These are phyloP conservation scores for Chrysoperla carnea DNA, from an alignment of 1,140 invertebrate genomes.

Conservation along the genomic window DNA sequence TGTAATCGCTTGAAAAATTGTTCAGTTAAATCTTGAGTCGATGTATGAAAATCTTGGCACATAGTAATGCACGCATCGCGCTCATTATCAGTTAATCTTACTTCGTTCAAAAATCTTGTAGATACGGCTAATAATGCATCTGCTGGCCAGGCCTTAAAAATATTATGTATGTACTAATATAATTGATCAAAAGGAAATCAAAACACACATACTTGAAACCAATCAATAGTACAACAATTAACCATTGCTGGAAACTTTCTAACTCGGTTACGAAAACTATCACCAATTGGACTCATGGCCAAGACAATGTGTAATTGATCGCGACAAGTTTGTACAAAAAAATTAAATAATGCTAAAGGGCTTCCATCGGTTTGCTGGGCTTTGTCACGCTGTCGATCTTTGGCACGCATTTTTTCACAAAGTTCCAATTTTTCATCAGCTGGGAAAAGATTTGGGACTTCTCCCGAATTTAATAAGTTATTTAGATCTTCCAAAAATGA, in stretches of 20 bases:
- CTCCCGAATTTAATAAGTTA: constrained; percentile 84
- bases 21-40: constrained; percentile 56
- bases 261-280: constrained; percentile 66
- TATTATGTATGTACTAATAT: not conserved
- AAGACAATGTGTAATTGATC: constrained; percentile 88
- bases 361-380: constrained; percentile 84
- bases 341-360: constrained; percentile 76
- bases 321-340: constrained; percentile 76
- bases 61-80: constrained; percentile 58
- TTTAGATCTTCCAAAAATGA: constrained; percentile 86
- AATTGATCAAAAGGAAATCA: too few species aligned
- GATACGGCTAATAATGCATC: constrained; percentile 86
- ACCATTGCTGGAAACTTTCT: constrained; percentile 88
- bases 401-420: constrained; percentile 82
- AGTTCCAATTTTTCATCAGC: constrained; percentile 82
- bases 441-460: constrained; percentile 82
- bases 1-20: constrained; percentile 52
- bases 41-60: constrained; percentile 83
- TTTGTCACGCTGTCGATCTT: constrained; percentile 81
- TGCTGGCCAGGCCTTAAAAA: constrained; percentile 66
- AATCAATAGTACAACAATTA: constrained; percentile 94
- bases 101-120: constrained; percentile 69
- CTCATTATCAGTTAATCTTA: constrained; percentile 61
- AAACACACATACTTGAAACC: constrained; percentile 67
- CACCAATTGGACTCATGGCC: constrained; percentile 85